Percentiles rank a stretch among this genome's conserved stretches.
phyloP scores from a whole-genome alignment of 2,797 vertebrate species.

The Mionectes olivaceus region DNA sequence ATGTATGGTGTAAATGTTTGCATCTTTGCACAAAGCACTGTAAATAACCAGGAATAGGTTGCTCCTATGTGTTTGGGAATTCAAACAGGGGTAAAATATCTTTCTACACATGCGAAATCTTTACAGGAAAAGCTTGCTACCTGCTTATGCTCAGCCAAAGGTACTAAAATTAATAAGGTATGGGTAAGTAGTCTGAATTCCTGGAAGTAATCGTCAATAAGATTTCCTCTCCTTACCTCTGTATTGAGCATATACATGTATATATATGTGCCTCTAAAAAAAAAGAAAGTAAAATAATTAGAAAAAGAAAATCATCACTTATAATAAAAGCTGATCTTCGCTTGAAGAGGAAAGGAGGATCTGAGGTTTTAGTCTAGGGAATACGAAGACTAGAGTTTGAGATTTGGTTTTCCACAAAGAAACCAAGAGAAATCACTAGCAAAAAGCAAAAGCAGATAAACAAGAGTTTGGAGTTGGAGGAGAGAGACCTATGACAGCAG shows the following conservation, averaged over 20 bases:
- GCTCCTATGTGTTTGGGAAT: not conserved
- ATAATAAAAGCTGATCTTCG: not conserved
- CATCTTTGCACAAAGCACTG: not conserved
- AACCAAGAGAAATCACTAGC: not conserved
- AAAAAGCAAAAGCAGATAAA: not conserved
- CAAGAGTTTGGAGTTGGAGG: not conserved
- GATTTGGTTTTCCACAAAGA: not conserved
- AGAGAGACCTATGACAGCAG: accelerated
- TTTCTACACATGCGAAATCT: not conserved
- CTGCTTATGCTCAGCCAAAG: not conserved
- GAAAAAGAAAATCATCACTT: not conserved
- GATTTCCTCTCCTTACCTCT: not conserved
- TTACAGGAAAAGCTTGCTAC: not conserved
- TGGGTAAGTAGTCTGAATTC: not conserved
- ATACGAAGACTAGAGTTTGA: not conserved
- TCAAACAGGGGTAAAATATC: not conserved
- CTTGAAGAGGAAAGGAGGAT: not conserved
- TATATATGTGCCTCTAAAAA: not conserved
- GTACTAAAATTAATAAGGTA: not conserved
- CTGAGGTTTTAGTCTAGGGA: not conserved
- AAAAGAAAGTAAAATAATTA: not conserved
- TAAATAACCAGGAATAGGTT: not conserved
- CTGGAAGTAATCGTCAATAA: not conserved
- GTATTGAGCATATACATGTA: not conserved
- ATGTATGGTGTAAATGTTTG: not conserved